A percentile compares a stretch with the other conserved stretches of the same genome.
These are phyloP conservation scores for Mantis religiosa DNA, from an alignment of 2,888 invertebrate species.

Conservation along the genomic window DNA sequence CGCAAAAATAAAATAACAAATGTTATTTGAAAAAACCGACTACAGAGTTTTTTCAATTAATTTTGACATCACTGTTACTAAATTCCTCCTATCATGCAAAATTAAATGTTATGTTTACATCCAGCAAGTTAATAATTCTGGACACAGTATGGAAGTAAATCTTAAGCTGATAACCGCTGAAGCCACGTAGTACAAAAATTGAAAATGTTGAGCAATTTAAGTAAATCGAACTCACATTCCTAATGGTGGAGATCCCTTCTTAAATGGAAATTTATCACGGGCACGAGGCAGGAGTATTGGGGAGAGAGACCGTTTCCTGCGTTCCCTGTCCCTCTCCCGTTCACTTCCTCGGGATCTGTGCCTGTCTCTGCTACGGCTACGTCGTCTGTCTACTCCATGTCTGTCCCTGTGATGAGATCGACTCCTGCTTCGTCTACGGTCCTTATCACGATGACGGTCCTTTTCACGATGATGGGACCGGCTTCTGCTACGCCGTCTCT, in stretches of 20 bases:
- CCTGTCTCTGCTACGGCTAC: constrained; percentile 41
- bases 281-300: constrained; percentile 43
- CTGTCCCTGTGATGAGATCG: constrained; percentile 37
- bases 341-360: constrained; percentile 46
- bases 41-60: too few relatives aligned
- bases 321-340: constrained; percentile 43
- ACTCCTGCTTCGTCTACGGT: constrained; percentile 37
- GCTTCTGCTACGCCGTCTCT: constrained; percentile 44
- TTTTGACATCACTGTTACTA: too few relatives aligned
- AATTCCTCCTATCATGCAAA: too few relatives aligned
- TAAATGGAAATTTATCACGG: constrained; percentile 43
- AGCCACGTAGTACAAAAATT: too few relatives aligned
- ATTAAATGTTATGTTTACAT: too few relatives aligned
- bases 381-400: constrained; percentile 33
- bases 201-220: too few relatives aligned
- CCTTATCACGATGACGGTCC: constrained; percentile 37
- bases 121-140: too few relatives aligned
- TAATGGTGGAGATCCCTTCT: constrained; percentile 45
- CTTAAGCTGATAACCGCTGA: too few relatives aligned
- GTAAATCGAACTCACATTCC: constrained; percentile 41
- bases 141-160: too few relatives aligned
- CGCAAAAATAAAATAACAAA: too few relatives aligned
- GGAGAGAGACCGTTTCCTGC: constrained; percentile 36
- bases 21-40: too few relatives aligned
- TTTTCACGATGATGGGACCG: constrained; percentile 42